Percentiles rank a stretch among this genome's conserved stretches.
Conservation (phyloP, 2,888 invertebrate species). For the Platycheirus rosarum region DNA sequence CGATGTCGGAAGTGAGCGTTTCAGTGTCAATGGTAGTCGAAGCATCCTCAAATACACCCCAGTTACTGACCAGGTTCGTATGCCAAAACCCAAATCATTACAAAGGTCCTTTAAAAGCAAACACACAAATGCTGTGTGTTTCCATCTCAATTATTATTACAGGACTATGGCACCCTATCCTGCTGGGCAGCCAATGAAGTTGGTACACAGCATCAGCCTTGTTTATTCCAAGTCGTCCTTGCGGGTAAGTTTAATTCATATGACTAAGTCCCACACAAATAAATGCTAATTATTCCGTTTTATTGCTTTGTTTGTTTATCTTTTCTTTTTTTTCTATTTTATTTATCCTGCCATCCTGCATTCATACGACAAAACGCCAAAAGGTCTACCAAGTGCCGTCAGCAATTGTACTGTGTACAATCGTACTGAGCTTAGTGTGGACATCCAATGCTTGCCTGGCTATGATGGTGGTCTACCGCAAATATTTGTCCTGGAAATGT, state of each 20-base stretch:
- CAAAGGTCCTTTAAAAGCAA: neutral
- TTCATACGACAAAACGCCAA: conserved; percentile 42
- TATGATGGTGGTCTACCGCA: conserved; percentile 96
- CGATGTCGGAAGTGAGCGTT: conserved; percentile 90
- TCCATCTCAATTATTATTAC: conserved; percentile 39
- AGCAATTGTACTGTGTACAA: conserved; percentile 93
- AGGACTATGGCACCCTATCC: conserved; percentile 93
- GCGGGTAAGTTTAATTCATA: conserved; percentile 86
- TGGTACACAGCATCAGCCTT: conserved; percentile 91
- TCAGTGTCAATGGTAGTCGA: conserved; percentile 90
- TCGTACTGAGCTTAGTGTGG: conserved; percentile 91
- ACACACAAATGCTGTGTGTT: conserved; percentile 38
- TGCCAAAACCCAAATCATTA: conserved; percentile 5
- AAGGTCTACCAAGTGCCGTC: conserved; percentile 93
- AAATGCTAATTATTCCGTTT: conserved; percentile 53
- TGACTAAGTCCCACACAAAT: conserved; percentile 52
- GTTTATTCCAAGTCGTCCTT: conserved; percentile 94
- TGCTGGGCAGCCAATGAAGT: conserved; percentile 94
- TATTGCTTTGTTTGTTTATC: conserved; percentile 4
- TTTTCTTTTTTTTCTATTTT: conserved; percentile 28
- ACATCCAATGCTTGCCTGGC: conserved; percentile 91
- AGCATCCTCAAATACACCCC: conserved; percentile 87
- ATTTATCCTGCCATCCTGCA: conserved; percentile 2
- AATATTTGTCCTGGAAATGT: conserved; percentile 92
- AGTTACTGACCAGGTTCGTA: conserved; percentile 84